A percentile compares a stretch with the other conserved stretches of the same genome.
Conservation (phyloP, 2,888 invertebrate species). For the Sesamia inferens region DNA sequence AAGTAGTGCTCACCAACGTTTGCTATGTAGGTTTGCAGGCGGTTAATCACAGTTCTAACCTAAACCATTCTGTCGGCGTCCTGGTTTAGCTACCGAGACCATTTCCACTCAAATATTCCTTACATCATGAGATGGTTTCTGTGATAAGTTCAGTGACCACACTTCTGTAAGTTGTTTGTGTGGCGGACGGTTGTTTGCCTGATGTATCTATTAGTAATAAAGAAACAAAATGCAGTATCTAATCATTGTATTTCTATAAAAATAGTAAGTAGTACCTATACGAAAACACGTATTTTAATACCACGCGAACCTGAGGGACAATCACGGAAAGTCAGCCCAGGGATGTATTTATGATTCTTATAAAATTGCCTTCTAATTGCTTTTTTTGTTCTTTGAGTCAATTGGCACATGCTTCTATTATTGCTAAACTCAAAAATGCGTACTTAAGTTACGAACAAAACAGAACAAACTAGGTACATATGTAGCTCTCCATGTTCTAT, state of each 20-base stretch:
- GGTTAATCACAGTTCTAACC: too few relatives aligned
- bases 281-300: neutral
- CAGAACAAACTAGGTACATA: slow-evolving; percentile 5
- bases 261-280: neutral
- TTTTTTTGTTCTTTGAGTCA: neutral
- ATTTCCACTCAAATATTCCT: neutral
- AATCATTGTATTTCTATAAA: neutral
- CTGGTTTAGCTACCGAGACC: too few relatives aligned
- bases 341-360: neutral
- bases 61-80: too few relatives aligned
- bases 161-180: neutral
- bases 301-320: neutral
- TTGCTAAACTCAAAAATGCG: slow-evolving; percentile 3
- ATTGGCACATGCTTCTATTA: neutral
- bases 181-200: too few relatives aligned
- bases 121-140: neutral
- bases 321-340: neutral
- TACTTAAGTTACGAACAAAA: slow-evolving; percentile 2
- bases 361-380: neutral
- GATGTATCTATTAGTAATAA: too few relatives aligned
- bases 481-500: neutral
- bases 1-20: too few relatives aligned
- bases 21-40: too few relatives aligned
- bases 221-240: neutral
- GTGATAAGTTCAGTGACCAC: too few relatives aligned